phyloP scores from a whole-genome alignment of 2,797 vertebrate genomes.

The Thaleichthys pacificus region DNA sequence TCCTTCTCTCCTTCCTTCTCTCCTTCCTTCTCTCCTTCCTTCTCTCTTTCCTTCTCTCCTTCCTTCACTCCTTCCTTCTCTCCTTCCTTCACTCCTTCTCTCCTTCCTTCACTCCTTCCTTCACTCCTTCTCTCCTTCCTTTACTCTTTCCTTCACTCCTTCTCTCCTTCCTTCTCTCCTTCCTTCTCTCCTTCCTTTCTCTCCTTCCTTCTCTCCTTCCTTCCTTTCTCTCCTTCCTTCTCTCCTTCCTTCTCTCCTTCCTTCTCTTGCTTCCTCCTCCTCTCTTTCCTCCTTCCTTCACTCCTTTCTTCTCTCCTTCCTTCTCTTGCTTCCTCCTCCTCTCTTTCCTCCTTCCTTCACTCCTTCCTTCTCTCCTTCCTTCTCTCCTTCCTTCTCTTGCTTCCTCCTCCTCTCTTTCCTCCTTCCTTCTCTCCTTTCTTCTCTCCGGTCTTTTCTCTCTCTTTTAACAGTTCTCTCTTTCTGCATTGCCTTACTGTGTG shows the following conservation, averaged over 20 bases:
- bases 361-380: neutral
- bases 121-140: neutral
- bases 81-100: neutral
- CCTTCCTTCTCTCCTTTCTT: neutral
- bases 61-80: neutral
- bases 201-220: neutral
- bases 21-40: neutral
- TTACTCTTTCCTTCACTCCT: neutral
- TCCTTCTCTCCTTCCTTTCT: neutral
- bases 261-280: neutral
- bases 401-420: neutral
- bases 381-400: neutral
- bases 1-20: neutral
- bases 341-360: neutral
- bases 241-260: neutral
- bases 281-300: neutral
- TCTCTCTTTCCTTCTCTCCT: neutral
- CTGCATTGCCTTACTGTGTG: neutral
- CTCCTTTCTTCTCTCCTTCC: neutral
- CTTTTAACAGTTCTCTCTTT: neutral
- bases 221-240: constrained; percentile 8
- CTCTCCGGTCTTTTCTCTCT: neutral
- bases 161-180: neutral
- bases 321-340: neutral
- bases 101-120: constrained; percentile 1